Evolutionary conservation across 30 jellyfish, hydroid and myxozoan species (phyloP), one percentile per base, ranked within the genome.

Genomic region (Turritopsis dohrnii): DNA sequence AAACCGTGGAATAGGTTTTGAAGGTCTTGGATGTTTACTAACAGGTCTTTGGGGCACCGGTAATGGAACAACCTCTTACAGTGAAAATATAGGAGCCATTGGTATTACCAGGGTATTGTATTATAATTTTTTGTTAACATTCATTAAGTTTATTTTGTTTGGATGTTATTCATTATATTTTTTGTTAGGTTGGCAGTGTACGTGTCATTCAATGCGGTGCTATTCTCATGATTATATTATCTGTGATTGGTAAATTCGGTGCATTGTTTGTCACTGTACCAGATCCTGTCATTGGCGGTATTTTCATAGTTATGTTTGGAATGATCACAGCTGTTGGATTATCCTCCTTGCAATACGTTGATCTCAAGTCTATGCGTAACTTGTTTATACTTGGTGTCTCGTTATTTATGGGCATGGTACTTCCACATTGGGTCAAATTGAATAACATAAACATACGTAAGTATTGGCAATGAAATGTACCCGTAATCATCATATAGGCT

Each of bases 1-100:
- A 18, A 93, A 93, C 71, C 88, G 99, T 30, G 99, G 99, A 54
- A 60, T 93, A 60, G 96, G 96, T 31, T 71, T 88, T 82, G 99
- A 93, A 83, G 99, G 99, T 4, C 85, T 93, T 81, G 99, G 99
- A 5, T 93, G 99, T 86, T 60, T 93, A 23, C 60, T 93, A 22
- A 89, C 99, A n/a, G 99, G 99, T 19, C 90, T 94, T 18, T 93
- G 96, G 96, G 99, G 99, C 8, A 88, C 99, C 20, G 99, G 96
- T 25, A 93, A 88, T 73, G 99, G 99, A 25, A 93, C 99, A 7
- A 93, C 99, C n/a, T 93, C 99, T 16, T 93, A 93, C 88, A 93
- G 99, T 86, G 99, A 93, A 76, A 93, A 93, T 83, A 93, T 93
- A 41, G 96, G 96, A 3, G 99, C 99, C 21, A 93, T 93, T 77